Evolutionary conservation across 37 sponge, comb jelly and placozoan genomes (phyloP), one percentile per base, ranked within the genome.

Genomic region (Haliclona indistincta): DNA sequence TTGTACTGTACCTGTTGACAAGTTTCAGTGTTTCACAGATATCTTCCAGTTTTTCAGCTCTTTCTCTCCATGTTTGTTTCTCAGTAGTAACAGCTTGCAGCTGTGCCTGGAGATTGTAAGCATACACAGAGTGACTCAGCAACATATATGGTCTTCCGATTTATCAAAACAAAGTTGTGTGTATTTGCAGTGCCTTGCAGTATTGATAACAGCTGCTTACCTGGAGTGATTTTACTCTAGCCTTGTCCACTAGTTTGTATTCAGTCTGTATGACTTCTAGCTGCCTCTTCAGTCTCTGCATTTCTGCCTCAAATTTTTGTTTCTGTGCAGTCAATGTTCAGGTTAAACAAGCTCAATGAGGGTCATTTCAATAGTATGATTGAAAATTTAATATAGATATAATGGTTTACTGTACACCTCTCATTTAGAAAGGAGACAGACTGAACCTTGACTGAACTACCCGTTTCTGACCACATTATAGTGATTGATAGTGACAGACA

Each of bases 181-280:
- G n/a, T 30, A 4, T 23, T 25, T 70, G 53, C 7, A 7, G 15
- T 25, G 10, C 63, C 15, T 22, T 10, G 8, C 23, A 61, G 25
- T 61, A 61, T n/a, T 17, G 10, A 3, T 30, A 15, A 2, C 44
- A 2, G 37, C 35, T 39, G 1, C 22, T 19, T 44, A 82, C 83
- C 64, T 84, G 85, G 5, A 84, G 56, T 54, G 85, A 43, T 51
- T 84, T 84, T 37, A 77, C 71, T 63, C 85, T 84, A 7, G 71
- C 63, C 37, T 71, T 84, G 39, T 84, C 85, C 22, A 84, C 85
- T 3, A 84, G 71, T 67, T 72, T 84, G 38, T 72, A 78, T 37
- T 84, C 85, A 32, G 78, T 84, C 41, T 77, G 65, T 42, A 54
- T 51, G 33, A 77, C 70, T 35, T 77, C 78, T 44, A 84, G 44